Percentiles rank a stretch among this genome's conserved stretches.
Conservation (phyloP, 1,140 invertebrate genomes). For the Solenopsis fugax region DNA sequence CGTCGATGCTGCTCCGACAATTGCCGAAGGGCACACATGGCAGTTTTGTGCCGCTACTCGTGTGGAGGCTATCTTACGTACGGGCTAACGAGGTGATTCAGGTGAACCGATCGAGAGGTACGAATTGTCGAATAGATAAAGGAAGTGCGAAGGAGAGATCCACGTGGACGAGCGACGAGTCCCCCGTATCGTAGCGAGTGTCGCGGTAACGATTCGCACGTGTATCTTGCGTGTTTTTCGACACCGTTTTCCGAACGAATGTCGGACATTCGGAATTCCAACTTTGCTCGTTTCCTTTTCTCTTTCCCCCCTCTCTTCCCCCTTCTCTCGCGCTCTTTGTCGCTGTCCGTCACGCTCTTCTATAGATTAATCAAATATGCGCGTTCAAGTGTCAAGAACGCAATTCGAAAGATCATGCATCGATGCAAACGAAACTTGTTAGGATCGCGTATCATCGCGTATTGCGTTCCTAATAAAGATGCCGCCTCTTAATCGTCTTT, state of each 20-base stretch:
- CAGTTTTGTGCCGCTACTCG: not conserved
- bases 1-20: not conserved
- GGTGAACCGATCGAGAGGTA: not conserved
- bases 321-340: too few relatives aligned
- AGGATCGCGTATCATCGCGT: not conserved
- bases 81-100: not conserved
- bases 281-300: too few relatives aligned
- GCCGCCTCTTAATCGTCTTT: too few relatives aligned
- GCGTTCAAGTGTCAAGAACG: not conserved
- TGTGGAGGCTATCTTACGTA: too few relatives aligned
- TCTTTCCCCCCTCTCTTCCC: too few relatives aligned
- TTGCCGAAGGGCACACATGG: not conserved
- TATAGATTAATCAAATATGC: not conserved
- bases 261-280: too few relatives aligned
- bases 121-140: not conserved
- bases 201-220: not conserved
- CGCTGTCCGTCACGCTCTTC: not conserved
- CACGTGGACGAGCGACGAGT: constrained; percentile 11
- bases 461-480: not conserved
- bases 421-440: not conserved
- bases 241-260: too few relatives aligned
- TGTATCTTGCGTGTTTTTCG: not conserved
- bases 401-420: too few relatives aligned
- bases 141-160: not conserved
- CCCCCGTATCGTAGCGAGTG: not conserved